A percentile compares a stretch with the other conserved stretches of the same genome.
Conservation (phyloP, 2,797 vertebrate species). For the Odontamblyopus rebecca region DNA sequence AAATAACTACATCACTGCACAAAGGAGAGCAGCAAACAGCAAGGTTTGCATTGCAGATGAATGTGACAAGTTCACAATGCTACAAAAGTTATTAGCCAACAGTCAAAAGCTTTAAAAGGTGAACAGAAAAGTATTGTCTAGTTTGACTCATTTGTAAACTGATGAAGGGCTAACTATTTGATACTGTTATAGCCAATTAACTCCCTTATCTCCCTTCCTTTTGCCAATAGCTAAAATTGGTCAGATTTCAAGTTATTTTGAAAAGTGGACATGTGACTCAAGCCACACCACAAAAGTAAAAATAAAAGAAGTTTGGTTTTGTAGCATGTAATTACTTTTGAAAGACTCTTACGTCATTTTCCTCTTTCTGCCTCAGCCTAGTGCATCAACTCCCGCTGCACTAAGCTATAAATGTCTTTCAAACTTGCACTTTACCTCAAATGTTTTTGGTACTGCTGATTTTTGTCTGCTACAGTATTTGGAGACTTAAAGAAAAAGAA, state of each 20-base stretch:
- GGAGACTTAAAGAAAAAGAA: background rate
- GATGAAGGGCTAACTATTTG: background rate
- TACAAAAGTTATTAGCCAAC: background rate
- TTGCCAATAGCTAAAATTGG: background rate
- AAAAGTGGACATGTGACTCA: background rate
- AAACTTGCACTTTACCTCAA: conserved; percentile 27
- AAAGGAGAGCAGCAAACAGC: background rate
- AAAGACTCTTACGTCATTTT: conserved; percentile 39
- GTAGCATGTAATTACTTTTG: conserved; percentile 44
- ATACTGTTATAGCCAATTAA: background rate
- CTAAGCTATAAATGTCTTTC: conserved; percentile 50
- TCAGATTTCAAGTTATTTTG: background rate
- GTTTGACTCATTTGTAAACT: background rate
- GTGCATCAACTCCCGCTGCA: conserved; percentile 42
- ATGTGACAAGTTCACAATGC: background rate
- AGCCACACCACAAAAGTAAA: background rate
- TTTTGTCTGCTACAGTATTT: conserved; percentile 15
- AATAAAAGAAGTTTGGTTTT: conserved; percentile 24
- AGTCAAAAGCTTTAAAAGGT: background rate
- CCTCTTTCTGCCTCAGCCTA: conserved; percentile 27
- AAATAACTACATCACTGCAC: background rate
- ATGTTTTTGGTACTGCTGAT: conserved; percentile 22
- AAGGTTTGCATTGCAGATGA: too few relatives aligned
- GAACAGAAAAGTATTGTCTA: background rate
- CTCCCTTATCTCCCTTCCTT: background rate